Base-by-base conservation (phyloP, 2,888 invertebrate species). In the Apodemia zela region DNA sequence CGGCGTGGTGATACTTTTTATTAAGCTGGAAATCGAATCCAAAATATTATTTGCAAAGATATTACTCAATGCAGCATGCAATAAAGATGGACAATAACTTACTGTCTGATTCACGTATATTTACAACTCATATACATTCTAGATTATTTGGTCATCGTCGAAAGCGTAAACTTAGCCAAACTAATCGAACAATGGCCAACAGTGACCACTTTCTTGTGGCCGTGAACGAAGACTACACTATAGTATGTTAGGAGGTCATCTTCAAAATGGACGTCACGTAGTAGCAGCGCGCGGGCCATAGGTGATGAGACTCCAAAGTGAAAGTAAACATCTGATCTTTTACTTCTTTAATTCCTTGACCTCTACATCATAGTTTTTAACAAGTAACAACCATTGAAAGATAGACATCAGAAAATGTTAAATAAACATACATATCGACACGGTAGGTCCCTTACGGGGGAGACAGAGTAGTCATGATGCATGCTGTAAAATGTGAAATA, bases 261-360 rank as follows among this genome's bases (percentile, higher is more conserved):
- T 73, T 87, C 78, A 73, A 72, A 75, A 85, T 77, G 77, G 70
- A 72, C 72, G 71, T 76, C 87, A 85, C 87, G 87, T 86, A 77
- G 70, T 58, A 47, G n/a, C 38, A 8, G 49, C 18, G 17, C 49
- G 18, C 67, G 67, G 68, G 69, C 70, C 73, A 75, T 76, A 72
- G 76, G 72, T 71, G 74, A 69, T 72, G 7, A 35, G 35, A 58
- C 38, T 60, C 57, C 63, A 63, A 25, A 66, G 68, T 62, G 70
- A 72, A 71, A 71, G 71, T 69, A 68, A 71, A 65, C n/a, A 65
- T 63, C 57, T 45, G 63, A 54, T 54, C 21, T 54, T 54, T 54
- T 54, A 42, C 15, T 42, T 42, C 15, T 42, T 42, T 42, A 42
- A 54, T 54, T 21, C 18, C 11, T 25, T 54, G 25, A 54, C 51